A percentile compares a stretch with the other conserved stretches of the same genome.
phyloP scores from a whole-genome alignment of 2,797 vertebrate species.

The Limosa lapponica region DNA sequence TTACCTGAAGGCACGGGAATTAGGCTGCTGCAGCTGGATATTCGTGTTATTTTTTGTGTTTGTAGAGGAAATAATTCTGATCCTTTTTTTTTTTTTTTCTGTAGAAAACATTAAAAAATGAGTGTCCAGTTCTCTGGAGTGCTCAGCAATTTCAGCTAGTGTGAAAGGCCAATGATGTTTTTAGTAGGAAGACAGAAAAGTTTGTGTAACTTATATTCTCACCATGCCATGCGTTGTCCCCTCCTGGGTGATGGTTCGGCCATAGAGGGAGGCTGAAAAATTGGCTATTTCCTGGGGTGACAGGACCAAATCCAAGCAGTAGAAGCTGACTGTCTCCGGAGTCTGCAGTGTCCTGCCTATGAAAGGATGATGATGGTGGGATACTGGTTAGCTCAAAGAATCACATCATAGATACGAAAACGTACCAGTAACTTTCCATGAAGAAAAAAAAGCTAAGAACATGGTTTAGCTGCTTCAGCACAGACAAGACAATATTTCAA shows the following conservation, averaged over 20 bases:
- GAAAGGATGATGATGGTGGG: background rate
- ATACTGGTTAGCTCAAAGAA: background rate
- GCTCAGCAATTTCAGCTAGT: background rate
- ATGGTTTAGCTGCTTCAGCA: slow-evolving; percentile 35
- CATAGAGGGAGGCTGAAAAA: background rate
- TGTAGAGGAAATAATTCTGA: background rate
- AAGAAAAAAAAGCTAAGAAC: background rate
- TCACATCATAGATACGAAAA: background rate
- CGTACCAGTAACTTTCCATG: slow-evolving; percentile 38
- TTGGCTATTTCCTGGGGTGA: background rate
- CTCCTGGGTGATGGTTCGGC: background rate
- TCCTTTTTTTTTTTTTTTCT: background rate
- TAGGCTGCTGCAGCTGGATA: background rate
- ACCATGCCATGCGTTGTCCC: fast-evolving
- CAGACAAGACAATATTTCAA: slow-evolving; percentile 31
- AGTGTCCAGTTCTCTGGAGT: background rate
- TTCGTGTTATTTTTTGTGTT: background rate
- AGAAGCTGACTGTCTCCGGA: background rate
- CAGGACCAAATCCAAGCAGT: background rate
- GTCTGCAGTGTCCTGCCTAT: background rate
- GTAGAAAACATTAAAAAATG: background rate
- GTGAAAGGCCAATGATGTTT: background rate
- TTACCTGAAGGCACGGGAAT: background rate
- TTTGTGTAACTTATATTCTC: background rate
- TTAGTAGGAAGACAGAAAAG: background rate